Percentiles rank a stretch among this genome's conserved stretches.
phyloP scores from a whole-genome alignment of 2,888 invertebrate species.

The Pomacea canaliculata region DNA sequence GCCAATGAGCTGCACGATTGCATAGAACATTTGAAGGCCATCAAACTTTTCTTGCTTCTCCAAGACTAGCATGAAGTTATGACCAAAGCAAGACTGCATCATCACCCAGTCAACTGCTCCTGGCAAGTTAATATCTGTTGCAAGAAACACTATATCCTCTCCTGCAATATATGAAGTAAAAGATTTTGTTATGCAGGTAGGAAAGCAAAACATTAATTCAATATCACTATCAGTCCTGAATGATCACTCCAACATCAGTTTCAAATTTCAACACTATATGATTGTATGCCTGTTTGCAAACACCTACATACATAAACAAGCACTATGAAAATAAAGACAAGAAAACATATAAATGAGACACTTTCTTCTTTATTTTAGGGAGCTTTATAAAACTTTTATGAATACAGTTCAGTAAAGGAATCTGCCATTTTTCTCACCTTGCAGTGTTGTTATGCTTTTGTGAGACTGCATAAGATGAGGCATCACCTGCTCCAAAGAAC shows the following conservation, averaged over 20 bases:
- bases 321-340: too few species aligned
- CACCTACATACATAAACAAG: too few species aligned
- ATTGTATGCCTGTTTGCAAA: too few species aligned
- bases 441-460: conserved; percentile 97
- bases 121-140: conserved; percentile 98
- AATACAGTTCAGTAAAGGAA: too few species aligned
- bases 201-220: too few species aligned
- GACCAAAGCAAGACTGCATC: conserved; percentile 99
- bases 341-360: too few species aligned
- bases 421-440: conserved; percentile 74
- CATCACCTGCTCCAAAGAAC: conserved; percentile 98
- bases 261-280: too few species aligned
- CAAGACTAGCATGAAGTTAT: conserved; percentile 98
- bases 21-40: conserved; percentile 77
- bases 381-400: too few species aligned
- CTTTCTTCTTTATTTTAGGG: too few species aligned
- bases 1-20: conserved; percentile 98
- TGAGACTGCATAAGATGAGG: conserved; percentile 90
- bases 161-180: conserved; percentile 71
- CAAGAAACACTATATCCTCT: conserved; percentile 99
- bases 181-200: too few species aligned
- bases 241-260: too few species aligned
- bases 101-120: conserved; percentile 99
- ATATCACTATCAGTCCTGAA: too few species aligned
- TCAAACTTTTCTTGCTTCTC: conserved; percentile 93